These are phyloP conservation scores for Aphaenogaster floridana DNA, from an alignment of 1,140 invertebrate species.

Conservation along the genomic window DNA sequence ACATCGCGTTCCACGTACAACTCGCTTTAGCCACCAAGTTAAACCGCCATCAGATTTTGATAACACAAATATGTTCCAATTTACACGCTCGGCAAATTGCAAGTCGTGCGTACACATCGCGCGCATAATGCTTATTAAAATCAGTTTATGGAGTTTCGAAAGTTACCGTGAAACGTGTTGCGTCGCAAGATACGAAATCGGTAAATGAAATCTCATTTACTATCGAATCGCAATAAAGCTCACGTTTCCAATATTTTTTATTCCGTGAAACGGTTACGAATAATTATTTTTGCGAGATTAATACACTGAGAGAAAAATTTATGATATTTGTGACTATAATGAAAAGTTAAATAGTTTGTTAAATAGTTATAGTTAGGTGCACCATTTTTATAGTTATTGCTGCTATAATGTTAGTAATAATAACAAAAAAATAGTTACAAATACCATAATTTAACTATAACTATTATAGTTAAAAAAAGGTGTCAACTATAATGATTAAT, in stretches of 20 bases:
- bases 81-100: background rate
- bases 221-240: background rate
- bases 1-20: constrained; percentile 13
- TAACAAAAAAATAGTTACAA: too few species aligned
- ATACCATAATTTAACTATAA: too few species aligned
- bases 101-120: background rate
- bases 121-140: background rate
- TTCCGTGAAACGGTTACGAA: background rate
- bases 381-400: too few species aligned
- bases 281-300: background rate
- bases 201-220: background rate
- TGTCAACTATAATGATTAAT: too few species aligned
- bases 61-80: constrained; percentile 10
- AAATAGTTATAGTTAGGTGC: too few species aligned
- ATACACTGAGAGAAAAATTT: too few species aligned
- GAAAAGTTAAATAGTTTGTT: too few species aligned
- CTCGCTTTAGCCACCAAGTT: constrained; percentile 12
- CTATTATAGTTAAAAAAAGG: too few species aligned
- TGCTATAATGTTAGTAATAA: too few species aligned
- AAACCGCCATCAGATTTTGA: constrained; percentile 32
- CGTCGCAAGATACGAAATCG: background rate
- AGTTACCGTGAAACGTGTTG: background rate
- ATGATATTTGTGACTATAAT: too few species aligned
- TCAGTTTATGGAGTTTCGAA: background rate
- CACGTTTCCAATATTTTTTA: background rate